Evolutionary conservation across 1,140 invertebrate genomes (phyloP), one percentile per base, ranked within the genome.

Genomic region (Pseudomyrmex gracilis): DNA sequence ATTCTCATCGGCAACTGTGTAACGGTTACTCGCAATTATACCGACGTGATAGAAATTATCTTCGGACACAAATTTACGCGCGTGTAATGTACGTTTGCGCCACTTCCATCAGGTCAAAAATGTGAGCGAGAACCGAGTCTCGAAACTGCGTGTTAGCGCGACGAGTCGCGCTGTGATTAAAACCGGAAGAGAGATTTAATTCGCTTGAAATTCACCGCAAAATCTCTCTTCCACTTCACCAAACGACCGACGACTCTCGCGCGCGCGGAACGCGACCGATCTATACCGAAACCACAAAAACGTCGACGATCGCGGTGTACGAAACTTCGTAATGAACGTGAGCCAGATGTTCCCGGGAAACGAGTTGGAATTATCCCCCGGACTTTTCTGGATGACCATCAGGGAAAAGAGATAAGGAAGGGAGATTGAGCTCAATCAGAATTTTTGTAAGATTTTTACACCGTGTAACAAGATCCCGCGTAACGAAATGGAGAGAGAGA

Each of bases 271-370:
- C 34, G 34, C 34, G 34, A 34, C 34, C 76, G 66, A 80, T 80
- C 76, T 80, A 47, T 55, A 15, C 64, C 51, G 53, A 58, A 80
- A 80, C 76, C 76, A 51, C 76, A 80, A 80, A 80, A 80, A 80
- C 76, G 66, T 80, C 76, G 76, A 80, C 76, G 76, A 80, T 80
- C 76, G 53, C 20, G 45, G 76, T 80, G 76, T 71, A 80, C 76
- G 76, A 80, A 80, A 80, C 76, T 80, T 80, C 22, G 76, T 80
- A 80, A 80, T 80, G 76, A 80, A 80, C 76, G 76, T 71, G 76
- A 80, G 66, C 76, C 76, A 80, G 76, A 80, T 80, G 76, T 80
- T 80, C 66, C 43, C 22, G 20, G 76, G 34, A 34, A 68, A 70
- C 64, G 76, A 67, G 74, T 67, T 49, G 74, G 53, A 80, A 80